Evolutionary conservation across 2,113 vertebrate genomes (phyloP).

Genomic region (Otis tarda): DNA sequence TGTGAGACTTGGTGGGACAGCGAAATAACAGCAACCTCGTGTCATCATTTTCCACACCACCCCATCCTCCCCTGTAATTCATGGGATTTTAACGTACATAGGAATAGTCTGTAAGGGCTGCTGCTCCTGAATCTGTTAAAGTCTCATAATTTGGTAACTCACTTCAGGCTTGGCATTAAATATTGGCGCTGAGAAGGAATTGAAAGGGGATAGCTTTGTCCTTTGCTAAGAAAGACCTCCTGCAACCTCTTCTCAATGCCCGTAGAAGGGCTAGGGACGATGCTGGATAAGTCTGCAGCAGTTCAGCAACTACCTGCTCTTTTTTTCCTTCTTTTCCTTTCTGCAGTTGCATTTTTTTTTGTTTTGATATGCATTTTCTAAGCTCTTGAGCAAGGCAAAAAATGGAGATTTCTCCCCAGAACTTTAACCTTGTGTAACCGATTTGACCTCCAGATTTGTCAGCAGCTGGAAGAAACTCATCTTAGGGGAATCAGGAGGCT

Average conservation of each 20-base stretch:
- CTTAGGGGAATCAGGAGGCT: not conserved
- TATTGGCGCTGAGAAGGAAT: not conserved
- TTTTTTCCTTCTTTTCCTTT: not conserved
- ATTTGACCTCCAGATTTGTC: not conserved
- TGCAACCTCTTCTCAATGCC: not conserved
- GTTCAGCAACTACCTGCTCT: not conserved
- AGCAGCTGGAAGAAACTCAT: not conserved
- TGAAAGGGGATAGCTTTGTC: not conserved
- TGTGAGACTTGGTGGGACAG: accelerated
- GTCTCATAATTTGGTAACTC: not conserved
- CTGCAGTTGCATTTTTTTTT: not conserved
- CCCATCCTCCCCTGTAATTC: not conserved
- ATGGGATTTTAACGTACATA: not conserved
- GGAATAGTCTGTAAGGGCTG: not conserved
- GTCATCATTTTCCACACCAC: not conserved
- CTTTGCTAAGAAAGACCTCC: not conserved
- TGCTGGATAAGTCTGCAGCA: not conserved
- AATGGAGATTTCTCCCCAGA: not conserved
- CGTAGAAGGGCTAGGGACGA: not conserved
- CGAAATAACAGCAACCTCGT: not conserved
- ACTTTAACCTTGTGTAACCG: not conserved
- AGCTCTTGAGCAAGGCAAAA: not conserved
- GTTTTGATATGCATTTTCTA: not conserved
- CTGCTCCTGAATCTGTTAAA: not conserved
- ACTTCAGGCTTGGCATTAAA: not conserved